These are phyloP conservation scores for Cataglyphis albicans DNA, from an alignment of 2,888 invertebrate genomes.

Conservation along the genomic window DNA sequence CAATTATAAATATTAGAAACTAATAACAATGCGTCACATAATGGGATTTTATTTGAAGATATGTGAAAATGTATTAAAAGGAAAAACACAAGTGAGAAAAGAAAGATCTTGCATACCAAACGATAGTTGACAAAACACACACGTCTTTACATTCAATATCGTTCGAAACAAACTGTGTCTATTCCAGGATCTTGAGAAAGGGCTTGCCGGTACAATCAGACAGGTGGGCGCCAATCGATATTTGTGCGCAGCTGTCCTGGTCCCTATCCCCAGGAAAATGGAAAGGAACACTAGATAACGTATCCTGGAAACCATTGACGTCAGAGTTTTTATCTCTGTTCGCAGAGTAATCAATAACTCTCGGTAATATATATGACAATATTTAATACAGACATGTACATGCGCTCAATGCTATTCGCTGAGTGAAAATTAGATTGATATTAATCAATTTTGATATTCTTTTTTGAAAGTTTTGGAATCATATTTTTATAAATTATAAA, in stretches of 20 bases:
- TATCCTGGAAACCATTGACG: constrained; percentile 54
- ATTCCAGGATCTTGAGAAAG: neutral
- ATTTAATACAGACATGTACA: constrained; percentile 15
- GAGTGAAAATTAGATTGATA: neutral
- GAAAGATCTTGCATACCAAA: neutral
- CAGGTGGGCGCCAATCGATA: constrained; percentile 45
- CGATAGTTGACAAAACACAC: neutral
- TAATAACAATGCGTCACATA: neutral
- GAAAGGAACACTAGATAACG: constrained; percentile 18
- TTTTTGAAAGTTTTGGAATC: neutral
- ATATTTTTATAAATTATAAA: constrained; percentile 3
- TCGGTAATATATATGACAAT: neutral
- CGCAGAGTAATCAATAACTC: constrained; percentile 34
- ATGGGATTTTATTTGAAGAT: neutral
- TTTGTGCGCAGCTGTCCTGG: constrained; percentile 40
- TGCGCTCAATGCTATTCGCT: neutral
- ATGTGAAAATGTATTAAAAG: neutral
- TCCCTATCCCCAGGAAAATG: constrained; percentile 4
- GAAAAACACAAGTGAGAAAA: neutral
- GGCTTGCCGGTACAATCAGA: constrained; percentile 21
- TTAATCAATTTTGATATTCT: neutral
- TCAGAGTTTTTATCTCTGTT: constrained; percentile 37
- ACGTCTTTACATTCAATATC: neutral
- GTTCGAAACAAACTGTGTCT: constrained; percentile 14
- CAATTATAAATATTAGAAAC: neutral